A percentile compares a stretch with the other conserved stretches of the same genome.
phyloP scores from a whole-genome alignment of 2,888 invertebrate species.

The Hyposoter dolosus region DNA sequence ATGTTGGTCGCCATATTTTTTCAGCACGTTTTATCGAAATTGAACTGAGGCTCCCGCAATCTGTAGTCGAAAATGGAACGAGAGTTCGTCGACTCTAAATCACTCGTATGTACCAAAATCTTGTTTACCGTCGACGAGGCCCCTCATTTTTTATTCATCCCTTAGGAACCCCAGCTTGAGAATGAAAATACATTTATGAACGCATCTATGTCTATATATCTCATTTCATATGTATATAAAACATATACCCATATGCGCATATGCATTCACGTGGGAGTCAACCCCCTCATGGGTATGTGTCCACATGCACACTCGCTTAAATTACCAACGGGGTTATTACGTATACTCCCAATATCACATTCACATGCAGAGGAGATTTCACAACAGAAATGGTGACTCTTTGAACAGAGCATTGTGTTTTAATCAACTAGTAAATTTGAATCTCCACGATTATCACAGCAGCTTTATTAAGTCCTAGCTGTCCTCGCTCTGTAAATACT shows the following conservation, averaged over 20 bases:
- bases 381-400: neutral
- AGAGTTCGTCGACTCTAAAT: conserved; percentile 53
- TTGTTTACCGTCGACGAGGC: conserved; percentile 51
- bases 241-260: conserved; percentile 10
- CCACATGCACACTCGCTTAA: conserved; percentile 34
- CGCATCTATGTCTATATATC: neutral
- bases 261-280: conserved; percentile 29
- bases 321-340: conserved; percentile 54
- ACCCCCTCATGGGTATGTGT: conserved; percentile 9
- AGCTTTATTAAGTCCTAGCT: neutral
- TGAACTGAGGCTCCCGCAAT: conserved; percentile 28
- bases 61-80: conserved; percentile 37
- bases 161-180: conserved; percentile 32
- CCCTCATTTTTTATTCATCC: conserved; percentile 67
- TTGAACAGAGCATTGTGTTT: neutral
- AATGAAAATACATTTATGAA: conserved; percentile 16
- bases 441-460: neutral
- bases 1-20: neutral
- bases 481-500: too few species aligned
- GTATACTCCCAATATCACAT: neutral
- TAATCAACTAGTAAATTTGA: conserved; percentile 3
- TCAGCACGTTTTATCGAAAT: conserved; percentile 18
- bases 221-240: conserved; percentile 5
- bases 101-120: conserved; percentile 38
- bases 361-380: neutral